phyloP scores from a whole-genome alignment of 2,113 vertebrate species.

The Sprattus sprattus region DNA sequence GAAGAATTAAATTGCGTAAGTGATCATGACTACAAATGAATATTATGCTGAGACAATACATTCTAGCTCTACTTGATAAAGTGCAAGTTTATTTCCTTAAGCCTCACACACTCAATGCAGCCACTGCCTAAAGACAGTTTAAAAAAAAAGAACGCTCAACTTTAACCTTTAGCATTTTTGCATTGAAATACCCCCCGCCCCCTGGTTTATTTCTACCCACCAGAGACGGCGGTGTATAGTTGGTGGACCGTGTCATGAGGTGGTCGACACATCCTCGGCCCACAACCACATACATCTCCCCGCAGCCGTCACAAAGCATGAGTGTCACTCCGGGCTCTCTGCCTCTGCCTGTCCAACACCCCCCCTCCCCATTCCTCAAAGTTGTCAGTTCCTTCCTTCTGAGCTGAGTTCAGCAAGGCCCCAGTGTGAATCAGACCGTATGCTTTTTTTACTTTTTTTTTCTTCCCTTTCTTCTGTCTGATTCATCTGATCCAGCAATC shows the following conservation, averaged over 20 bases:
- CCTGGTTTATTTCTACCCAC: background rate
- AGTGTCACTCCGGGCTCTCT: slow-evolving; percentile 11
- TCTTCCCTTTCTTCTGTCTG: background rate
- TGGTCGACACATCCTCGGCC: slow-evolving; percentile 17
- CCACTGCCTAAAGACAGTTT: too few species aligned
- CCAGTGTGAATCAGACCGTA: background rate
- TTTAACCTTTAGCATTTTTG: slow-evolving; percentile 7
- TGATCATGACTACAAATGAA: background rate
- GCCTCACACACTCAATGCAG: too few species aligned
- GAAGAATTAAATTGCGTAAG: background rate
- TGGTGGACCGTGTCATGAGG: slow-evolving; percentile 21
- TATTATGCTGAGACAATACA: background rate
- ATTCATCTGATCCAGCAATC: too few species aligned
- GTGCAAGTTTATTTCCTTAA: background rate
- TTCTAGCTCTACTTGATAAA: background rate
- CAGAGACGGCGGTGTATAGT: background rate
- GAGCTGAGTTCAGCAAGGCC: background rate
- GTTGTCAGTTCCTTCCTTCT: slow-evolving; percentile 13
- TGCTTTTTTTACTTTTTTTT: slow-evolving; percentile 12
- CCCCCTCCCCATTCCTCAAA: background rate
- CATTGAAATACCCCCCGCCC: slow-evolving; percentile 5
- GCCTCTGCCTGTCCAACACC: slow-evolving; percentile 14
- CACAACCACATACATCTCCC: background rate
- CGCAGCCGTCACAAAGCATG: slow-evolving; percentile 35
- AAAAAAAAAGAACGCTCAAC: background rate